Base-by-base conservation (phyloP, 2,113 vertebrate species). In the Pterophyllum scalare region DNA sequence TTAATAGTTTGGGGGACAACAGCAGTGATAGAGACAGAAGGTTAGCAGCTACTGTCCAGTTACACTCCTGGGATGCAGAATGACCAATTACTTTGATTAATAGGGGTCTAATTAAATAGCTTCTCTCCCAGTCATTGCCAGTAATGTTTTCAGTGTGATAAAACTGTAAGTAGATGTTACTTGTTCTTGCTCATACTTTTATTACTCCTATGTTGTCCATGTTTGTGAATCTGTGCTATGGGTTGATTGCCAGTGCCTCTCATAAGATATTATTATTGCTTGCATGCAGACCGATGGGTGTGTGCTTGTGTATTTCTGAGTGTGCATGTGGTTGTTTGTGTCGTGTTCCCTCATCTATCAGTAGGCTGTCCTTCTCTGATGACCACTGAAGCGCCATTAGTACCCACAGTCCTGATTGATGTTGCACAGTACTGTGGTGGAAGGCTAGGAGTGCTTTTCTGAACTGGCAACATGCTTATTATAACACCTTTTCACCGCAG, bases 11-110 rank as follows among this genome's bases (percentile, higher is more conserved):
- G 28, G 62, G 75, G 80, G 58, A 80, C 76, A 78, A 77, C 77
- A 81, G 80, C 22, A 60, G 75, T 22, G 60, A 80, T 80, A 33
- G 75, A 92, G 84, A 74, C 75, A 49, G 54, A 85, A 87, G 91
- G 90, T 91, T 93, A 93, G 92, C 83, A 85, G 84, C 92, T 87
- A 90, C 85, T 87, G 85, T 87, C 77, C 85, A 84, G 83, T 76
- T 76, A 12, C 40, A 74, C 90, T 89, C 91, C 82, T 81, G 81
- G 88, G 92, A 91, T 75, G 75, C 82, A 64, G 59, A 85, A 87
- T 87, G 82, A 89, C 85, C 91, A 93, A 94, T 94, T 94, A 92
- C 61, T 84, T 74, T 85, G 86, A 92, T 90, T 93, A 93, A 94
- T 92, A 72, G 84, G 9, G 80, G 78, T 91, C 87, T 91, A 93